Evolutionary conservation across 2,888 invertebrate species (phyloP).

Genomic region (Abrostola tripartita): DNA sequence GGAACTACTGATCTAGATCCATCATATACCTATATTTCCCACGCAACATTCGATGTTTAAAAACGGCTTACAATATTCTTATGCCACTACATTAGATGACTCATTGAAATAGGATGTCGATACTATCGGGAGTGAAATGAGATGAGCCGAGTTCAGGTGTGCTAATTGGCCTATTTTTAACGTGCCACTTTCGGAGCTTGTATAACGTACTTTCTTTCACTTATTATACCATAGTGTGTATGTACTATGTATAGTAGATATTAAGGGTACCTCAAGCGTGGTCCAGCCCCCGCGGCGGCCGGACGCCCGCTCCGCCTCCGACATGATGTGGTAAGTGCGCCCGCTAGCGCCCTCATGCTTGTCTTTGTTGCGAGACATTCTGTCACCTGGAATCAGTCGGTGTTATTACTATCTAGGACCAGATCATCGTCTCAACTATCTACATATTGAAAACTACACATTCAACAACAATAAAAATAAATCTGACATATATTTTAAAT

Average conservation of each 20-base stretch:
- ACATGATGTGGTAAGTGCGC: slow-evolving; percentile 96
- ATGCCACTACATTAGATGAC: too few relatives aligned
- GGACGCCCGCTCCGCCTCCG: slow-evolving; percentile 96
- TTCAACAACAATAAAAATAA: too few relatives aligned
- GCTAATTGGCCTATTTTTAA: neutral
- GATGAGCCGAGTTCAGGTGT: neutral
- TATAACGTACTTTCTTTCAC: neutral
- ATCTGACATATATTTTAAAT: too few relatives aligned
- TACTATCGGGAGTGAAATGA: too few relatives aligned
- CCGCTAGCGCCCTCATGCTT: slow-evolving; percentile 95
- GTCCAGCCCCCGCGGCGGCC: slow-evolving; percentile 98
- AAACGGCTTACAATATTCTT: too few relatives aligned
- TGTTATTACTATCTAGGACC: slow-evolving; percentile 22
- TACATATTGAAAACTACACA: too few relatives aligned
- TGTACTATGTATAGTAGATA: neutral
- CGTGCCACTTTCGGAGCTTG: neutral
- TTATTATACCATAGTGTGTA: neutral
- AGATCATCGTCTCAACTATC: neutral
- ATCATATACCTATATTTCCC: too few relatives aligned
- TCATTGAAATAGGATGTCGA: too few relatives aligned
- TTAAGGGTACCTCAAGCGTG: slow-evolving; percentile 93
- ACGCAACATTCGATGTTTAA: too few relatives aligned
- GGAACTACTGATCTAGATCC: too few relatives aligned
- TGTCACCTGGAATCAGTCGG: slow-evolving; percentile 80
- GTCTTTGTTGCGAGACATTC: slow-evolving; percentile 94